Evolutionary conservation across 2,113 vertebrate species (phyloP).

Genomic region (Asarcornis scutulata): DNA sequence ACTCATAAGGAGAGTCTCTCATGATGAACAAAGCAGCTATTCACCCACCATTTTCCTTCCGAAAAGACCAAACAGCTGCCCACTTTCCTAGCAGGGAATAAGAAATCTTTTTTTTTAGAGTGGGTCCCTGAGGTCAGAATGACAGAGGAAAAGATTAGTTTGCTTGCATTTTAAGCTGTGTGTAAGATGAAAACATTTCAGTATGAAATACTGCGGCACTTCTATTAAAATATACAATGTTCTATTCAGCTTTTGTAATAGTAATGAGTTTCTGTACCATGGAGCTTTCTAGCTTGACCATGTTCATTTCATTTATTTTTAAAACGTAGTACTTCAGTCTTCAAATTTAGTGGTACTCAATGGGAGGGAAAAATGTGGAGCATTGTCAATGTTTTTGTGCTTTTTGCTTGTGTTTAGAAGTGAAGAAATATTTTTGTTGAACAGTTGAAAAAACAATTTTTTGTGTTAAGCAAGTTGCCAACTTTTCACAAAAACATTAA

Average conservation of each 20-base stretch:
- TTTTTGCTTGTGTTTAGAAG: background rate
- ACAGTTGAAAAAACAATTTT: background rate
- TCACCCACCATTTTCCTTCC: constrained; percentile 28
- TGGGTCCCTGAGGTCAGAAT: background rate
- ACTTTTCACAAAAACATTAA: background rate
- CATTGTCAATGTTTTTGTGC: background rate
- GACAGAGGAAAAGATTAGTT: constrained; percentile 18
- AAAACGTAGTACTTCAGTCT: background rate
- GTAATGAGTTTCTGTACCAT: background rate
- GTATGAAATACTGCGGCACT: background rate
- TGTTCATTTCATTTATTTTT: background rate
- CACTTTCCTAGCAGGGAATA: constrained; percentile 22
- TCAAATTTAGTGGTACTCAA: background rate
- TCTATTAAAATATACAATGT: background rate
- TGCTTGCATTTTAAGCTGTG: background rate
- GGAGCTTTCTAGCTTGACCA: background rate
- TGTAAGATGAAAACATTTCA: background rate
- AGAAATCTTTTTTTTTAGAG: background rate
- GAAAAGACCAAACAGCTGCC: background rate
- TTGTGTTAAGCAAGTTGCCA: background rate
- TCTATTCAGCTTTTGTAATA: background rate
- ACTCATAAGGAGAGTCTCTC: background rate
- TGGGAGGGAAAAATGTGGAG: background rate
- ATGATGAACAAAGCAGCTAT: constrained; percentile 38
- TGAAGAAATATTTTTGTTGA: background rate